These are phyloP conservation scores for Orchesella flavescens DNA, from an alignment of 2,888 invertebrate genomes.

Conservation along the genomic window DNA sequence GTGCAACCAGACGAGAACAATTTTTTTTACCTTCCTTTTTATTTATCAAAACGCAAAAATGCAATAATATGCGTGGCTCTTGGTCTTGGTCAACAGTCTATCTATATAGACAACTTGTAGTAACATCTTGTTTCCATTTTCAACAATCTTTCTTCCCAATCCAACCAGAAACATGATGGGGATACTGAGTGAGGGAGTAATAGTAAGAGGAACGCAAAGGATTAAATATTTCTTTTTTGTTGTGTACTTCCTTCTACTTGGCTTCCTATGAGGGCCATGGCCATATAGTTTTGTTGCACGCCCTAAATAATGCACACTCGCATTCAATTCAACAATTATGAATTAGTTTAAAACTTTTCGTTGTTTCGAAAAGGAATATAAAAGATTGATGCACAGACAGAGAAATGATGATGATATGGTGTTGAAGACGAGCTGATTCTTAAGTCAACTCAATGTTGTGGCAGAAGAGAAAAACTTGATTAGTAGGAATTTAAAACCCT, in stretches of 20 bases:
- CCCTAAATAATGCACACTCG: constrained; percentile 54
- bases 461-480: neutral
- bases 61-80: no score
- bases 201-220: neutral
- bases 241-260: constrained; percentile 42
- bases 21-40: no score
- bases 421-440: neutral
- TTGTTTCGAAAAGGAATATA: constrained; percentile 1
- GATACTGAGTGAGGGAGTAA: neutral
- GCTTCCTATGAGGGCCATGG: constrained; percentile 53
- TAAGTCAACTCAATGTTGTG: neutral
- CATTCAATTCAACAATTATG: neutral
- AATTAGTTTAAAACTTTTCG: constrained; percentile 3
- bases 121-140: neutral
- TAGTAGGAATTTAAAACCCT: neutral
- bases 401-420: neutral
- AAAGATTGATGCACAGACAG: neutral
- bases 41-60: no score
- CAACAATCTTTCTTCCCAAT: neutral
- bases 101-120: no score
- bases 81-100: no score
- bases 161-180: neutral
- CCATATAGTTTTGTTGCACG: constrained; percentile 38
- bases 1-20: no score
- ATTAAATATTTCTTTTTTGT: neutral